Base-by-base conservation (phyloP, 2,888 invertebrate genomes). In the Oscheius sp. region DNA sequence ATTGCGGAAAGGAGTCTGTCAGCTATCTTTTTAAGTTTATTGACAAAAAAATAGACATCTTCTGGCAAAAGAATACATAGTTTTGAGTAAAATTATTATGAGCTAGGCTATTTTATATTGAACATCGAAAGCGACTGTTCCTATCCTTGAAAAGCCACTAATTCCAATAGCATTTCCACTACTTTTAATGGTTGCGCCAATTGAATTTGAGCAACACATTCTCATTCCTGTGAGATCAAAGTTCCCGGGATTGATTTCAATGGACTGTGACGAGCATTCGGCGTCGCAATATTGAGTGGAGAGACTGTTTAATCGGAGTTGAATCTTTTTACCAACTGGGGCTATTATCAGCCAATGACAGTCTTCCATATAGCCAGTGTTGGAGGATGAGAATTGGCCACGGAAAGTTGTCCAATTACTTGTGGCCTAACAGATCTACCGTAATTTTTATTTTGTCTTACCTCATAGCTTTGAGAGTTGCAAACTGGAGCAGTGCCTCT, bases 401-500 rank as follows among this genome's bases (percentile, higher is more conserved):
- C 34, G 55, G 17, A 55, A 55, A 29, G 3, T 29, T 55, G 31
- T 33, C 34, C 34, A 55, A 8, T 55, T 34, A 23, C 17, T 17
- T n/a, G 17, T 12, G 10, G 55, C 55, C 65, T 55, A 33, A 17
- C 3, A n/a, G n/a, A n/a, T n/a, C n/a, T n/a, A n/a, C n/a, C n/a
- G n/a, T n/a, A 15, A 29, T 31, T 53, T n/a, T 29, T 31, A 31
- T n/a, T 53, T 5, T 0, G 12, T 17, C 33, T 55, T 55, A 55
- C 55, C 6, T 12, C n/a, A 31, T 33, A 23, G n/a, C 20, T 33
- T 17, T 55, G 55, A 12, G 17, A 23, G 34, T 55, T 55, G 20
- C 55, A 55, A 3, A 5, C 34, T 33, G 34, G 33, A 31, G 55
- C 55, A 29, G n/a, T 55, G 10, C 55, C 71, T 55, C 67, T 71